Evolutionary conservation across 2,797 vertebrate species (phyloP).

Genomic region (Hydrophis major): DNA sequence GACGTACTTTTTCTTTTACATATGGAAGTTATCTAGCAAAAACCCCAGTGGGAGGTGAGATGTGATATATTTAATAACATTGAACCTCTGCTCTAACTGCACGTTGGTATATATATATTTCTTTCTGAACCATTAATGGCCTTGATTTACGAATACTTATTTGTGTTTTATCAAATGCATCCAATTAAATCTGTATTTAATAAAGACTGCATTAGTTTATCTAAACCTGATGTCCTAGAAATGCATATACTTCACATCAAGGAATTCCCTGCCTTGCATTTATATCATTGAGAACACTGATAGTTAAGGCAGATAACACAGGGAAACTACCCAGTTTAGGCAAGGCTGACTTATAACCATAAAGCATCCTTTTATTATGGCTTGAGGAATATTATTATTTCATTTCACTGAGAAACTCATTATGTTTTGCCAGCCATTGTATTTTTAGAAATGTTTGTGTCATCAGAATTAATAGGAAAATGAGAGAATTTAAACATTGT

Average conservation of each 20-base stretch:
- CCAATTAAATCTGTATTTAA: conserved; percentile 27
- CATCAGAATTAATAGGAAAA: background rate
- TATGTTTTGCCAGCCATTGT: conserved; percentile 20
- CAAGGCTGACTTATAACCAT: background rate
- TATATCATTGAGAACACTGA: background rate
- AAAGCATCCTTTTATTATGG: background rate
- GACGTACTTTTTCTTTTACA: conserved; percentile 34
- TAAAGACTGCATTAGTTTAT: background rate
- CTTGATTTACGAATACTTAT: conserved; percentile 8
- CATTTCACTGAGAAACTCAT: conserved; percentile 25
- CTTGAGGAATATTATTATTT: conserved; percentile 26
- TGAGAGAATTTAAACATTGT: background rate
- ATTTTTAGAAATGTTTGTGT: background rate
- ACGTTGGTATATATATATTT: background rate
- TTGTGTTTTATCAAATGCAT: background rate
- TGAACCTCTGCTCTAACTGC: conserved; percentile 16
- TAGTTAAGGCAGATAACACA: background rate
- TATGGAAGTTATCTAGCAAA: conserved; percentile 24
- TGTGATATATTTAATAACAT: conserved; percentile 50
- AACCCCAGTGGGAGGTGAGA: background rate
- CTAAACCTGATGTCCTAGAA: background rate
- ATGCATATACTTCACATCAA: background rate
- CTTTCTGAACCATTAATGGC: conserved; percentile 19
- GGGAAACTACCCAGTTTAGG: background rate
- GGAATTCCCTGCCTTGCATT: background rate